A percentile compares a stretch with the other conserved stretches of the same genome.
phyloP scores from a whole-genome alignment of 2,888 invertebrate species.

The Mesoligia furuncula region DNA sequence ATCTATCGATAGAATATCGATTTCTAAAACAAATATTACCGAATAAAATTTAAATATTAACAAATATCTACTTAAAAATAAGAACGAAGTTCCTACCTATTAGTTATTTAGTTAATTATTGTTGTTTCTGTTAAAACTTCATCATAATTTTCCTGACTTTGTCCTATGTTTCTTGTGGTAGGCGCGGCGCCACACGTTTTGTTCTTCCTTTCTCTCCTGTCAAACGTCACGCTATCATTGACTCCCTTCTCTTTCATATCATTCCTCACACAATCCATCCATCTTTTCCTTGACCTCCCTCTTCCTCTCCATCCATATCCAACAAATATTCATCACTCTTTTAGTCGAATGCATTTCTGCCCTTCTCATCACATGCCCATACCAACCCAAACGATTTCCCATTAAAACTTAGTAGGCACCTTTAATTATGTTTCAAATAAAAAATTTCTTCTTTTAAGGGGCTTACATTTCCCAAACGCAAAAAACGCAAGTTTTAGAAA shows the following conservation, averaged over 20 bases:
- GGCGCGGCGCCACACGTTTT: not conserved
- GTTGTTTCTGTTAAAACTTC: not conserved
- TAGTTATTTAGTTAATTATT: not conserved
- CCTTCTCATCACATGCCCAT: not conserved
- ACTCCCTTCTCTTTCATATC: not conserved
- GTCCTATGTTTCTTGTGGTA: not conserved
- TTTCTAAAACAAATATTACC: too few relatives aligned
- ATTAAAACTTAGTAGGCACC: not conserved
- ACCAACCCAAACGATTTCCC: not conserved
- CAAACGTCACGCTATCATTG: not conserved
- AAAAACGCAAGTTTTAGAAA: too few relatives aligned
- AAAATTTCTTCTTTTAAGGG: too few relatives aligned
- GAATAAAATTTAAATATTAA: too few relatives aligned
- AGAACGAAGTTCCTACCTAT: not conserved
- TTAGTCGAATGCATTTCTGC: not conserved
- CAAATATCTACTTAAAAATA: not conserved
- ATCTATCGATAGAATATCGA: conserved; percentile 37
- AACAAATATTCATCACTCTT: not conserved
- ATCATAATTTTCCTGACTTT: not conserved
- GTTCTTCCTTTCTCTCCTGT: not conserved
- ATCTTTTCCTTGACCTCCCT: not conserved
- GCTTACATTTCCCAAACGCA: too few relatives aligned
- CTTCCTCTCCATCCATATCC: not conserved
- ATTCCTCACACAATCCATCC: not conserved
- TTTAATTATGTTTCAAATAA: too few relatives aligned